These are phyloP conservation scores for Drosophila melanosoma DNA, from an alignment of 2,888 invertebrate species.

Conservation along the genomic window DNA sequence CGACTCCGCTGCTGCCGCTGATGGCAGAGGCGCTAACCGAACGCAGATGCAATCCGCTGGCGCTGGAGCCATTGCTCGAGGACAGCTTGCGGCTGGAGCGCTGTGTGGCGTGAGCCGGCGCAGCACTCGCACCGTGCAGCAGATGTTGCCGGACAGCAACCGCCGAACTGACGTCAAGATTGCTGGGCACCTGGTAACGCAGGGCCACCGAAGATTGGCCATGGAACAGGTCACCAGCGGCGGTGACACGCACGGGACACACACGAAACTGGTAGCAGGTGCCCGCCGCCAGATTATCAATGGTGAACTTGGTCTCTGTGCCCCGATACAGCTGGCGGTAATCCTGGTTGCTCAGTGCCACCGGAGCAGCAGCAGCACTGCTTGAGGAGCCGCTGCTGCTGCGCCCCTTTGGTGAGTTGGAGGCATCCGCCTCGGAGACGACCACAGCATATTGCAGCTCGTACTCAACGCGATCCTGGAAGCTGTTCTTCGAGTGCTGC, in stretches of 20 bases:
- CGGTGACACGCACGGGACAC: slow-evolving; percentile 89
- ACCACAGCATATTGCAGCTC: slow-evolving; percentile 89
- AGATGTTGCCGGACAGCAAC: slow-evolving; percentile 57
- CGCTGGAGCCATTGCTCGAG: slow-evolving; percentile 46
- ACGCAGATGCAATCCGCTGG: slow-evolving; percentile 72
- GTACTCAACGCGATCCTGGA: slow-evolving; percentile 90
- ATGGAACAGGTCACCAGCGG: slow-evolving; percentile 86
- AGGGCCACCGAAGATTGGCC: slow-evolving; percentile 90
- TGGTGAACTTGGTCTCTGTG: slow-evolving; percentile 87
- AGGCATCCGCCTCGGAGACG: slow-evolving; percentile 70
- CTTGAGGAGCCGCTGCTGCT: slow-evolving; percentile 36
- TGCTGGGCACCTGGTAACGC: slow-evolving; percentile 84
- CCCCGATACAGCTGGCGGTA: slow-evolving; percentile 88
- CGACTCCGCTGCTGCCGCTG: slow-evolving; percentile 67
- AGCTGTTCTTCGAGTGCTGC: slow-evolving; percentile 87
- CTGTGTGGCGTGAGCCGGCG: slow-evolving; percentile 65
- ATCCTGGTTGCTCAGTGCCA: slow-evolving; percentile 62
- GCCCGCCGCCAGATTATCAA: slow-evolving; percentile 90
- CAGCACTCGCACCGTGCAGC: slow-evolving; percentile 53
- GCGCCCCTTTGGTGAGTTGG: slow-evolving; percentile 54
- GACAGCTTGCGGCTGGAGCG: slow-evolving; percentile 80
- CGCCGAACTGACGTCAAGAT: slow-evolving; percentile 70
- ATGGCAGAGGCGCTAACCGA: slow-evolving; percentile 84
- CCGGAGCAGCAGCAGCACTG: slow-evolving; percentile 34
- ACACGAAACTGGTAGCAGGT: slow-evolving; percentile 92